phyloP scores from a whole-genome alignment of 2,797 vertebrate genomes.

The Girardinus metallicus region DNA sequence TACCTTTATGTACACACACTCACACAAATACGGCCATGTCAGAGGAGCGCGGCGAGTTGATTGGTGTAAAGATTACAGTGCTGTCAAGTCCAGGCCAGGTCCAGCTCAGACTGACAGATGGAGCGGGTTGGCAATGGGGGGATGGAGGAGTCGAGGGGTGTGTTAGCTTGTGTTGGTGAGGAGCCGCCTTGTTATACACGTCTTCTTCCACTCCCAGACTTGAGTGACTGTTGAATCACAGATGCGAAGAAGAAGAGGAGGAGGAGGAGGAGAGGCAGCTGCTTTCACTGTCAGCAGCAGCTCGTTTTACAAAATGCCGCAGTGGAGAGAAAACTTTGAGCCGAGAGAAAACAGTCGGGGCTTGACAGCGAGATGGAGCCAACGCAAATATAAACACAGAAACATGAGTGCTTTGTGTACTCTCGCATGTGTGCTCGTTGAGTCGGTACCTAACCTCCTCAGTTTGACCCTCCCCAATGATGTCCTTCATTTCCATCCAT shows the following conservation, averaged over 20 bases:
- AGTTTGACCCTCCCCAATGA: slow-evolving; percentile 29
- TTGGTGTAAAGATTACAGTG: slow-evolving; percentile 72
- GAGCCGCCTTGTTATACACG: slow-evolving; percentile 62
- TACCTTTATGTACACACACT: slow-evolving; percentile 24
- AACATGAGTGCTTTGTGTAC: slow-evolving; percentile 23
- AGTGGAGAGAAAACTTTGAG: slow-evolving; percentile 39
- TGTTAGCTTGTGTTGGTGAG: slow-evolving; percentile 10
- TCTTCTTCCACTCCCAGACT: slow-evolving; percentile 51
- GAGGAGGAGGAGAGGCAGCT: slow-evolving; percentile 40
- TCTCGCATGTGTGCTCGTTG: slow-evolving; percentile 5
- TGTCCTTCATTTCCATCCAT: slow-evolving; percentile 36
- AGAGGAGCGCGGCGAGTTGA: slow-evolving; percentile 48
- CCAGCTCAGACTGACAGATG: slow-evolving; percentile 60
- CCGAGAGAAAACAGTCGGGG: slow-evolving; percentile 26
- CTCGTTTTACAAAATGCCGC: slow-evolving; percentile 61
- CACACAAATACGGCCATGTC: slow-evolving; percentile 30
- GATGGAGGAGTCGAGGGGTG: slow-evolving; percentile 17
- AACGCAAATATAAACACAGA: slow-evolving; percentile 30
- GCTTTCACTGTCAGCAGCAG: slow-evolving; percentile 59
- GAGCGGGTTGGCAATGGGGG: slow-evolving; percentile 52
- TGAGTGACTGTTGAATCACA: slow-evolving; percentile 73
- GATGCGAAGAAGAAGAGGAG: slow-evolving; percentile 41
- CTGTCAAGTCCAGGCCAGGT: slow-evolving; percentile 53
- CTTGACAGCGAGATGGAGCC: slow-evolving; percentile 13
- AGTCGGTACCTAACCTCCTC: slow-evolving; percentile 22